Evolutionary conservation across 2,797 vertebrate genomes (phyloP), one percentile per base, ranked within the genome.

Genomic region (Silurus aristotelis): DNA sequence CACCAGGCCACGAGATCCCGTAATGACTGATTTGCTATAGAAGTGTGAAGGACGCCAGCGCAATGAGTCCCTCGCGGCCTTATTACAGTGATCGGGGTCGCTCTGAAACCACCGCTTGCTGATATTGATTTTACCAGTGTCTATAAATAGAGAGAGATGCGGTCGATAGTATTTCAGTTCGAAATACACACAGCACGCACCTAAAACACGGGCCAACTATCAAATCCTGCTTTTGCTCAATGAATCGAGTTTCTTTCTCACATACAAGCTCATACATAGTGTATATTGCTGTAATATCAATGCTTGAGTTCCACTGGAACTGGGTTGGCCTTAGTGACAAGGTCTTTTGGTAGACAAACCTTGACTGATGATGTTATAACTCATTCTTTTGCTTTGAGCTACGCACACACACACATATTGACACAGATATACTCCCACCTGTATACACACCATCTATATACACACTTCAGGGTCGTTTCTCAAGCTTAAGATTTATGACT

Each of bases 61-160:
- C 67, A 46, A 15, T 38, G 79, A 70, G 66, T 82, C 58, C 80
- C 80, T 83, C 17, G 56, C 56, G 82, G 81, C 76, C 78, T 72
- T 85, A 87, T 82, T 87, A 84, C 84, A 79, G 86, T 80, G 77
- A 88, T 80, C 83, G 76, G 77, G 84, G 84, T 84, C 77, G 75
- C 86, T 86, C 88, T 85, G 89, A 87, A 85, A 82, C 58, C 88
- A 72, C 75, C 78, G 86, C 89, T 88, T 84, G 87, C 85, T 56
- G 77, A 84, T 88, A 90, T 90, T 81, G 89, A 90, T 89, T 85
- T 85, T n/a, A 68, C 5, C 56, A 68, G 70, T 22, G 71, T 87
- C 87, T 91, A 90, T 90, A 88, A 89, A 89, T 91, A 90, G 88
- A 81, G 31, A 25, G 13, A 38, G 38, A 38, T 3, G 61, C 60